Conservation (phyloP, 1,140 invertebrate genomes). For the Pseudomyrmex flavicornis region DNA sequence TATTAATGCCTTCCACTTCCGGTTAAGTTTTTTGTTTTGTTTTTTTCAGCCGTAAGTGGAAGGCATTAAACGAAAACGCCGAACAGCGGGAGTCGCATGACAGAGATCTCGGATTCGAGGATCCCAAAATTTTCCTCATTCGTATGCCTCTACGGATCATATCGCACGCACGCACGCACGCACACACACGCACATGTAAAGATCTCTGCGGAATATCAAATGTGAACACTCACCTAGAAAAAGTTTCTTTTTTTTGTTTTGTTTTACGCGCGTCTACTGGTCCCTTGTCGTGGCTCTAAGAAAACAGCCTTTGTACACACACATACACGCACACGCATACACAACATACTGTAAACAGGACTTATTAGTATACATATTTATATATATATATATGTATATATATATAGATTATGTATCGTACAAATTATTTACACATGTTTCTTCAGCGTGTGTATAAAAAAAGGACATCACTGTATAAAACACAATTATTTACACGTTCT, state of each 20-base stretch:
- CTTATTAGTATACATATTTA: not conserved
- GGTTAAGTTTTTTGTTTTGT: not conserved
- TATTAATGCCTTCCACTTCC: too few relatives aligned
- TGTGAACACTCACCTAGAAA: not conserved
- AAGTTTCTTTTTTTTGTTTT: not conserved
- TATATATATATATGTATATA: conserved; percentile 5
- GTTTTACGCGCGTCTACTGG: conserved; percentile 50
- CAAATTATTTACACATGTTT: conserved; percentile 40
- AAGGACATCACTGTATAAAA: not conserved
- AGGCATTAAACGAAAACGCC: too few relatives aligned
- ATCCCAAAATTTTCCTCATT: not conserved
- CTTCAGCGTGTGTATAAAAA: conserved; percentile 9
- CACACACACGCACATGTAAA: not conserved
- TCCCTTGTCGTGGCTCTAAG: conserved; percentile 63
- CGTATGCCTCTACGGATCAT: not conserved
- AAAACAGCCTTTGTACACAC: conserved; percentile 59
- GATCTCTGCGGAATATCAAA: not conserved
- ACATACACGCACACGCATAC: too few relatives aligned
- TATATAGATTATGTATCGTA: conserved; percentile 30
- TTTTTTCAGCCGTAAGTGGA: too few relatives aligned
- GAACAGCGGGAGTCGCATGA: too few relatives aligned
- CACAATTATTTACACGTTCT: conserved; percentile 35
- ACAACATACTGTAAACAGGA: too few relatives aligned
- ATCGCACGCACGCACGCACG: not conserved
- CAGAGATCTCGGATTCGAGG: too few relatives aligned